Conservation (phyloP, 2,888 invertebrate species). For the Heliconius cydno region DNA sequence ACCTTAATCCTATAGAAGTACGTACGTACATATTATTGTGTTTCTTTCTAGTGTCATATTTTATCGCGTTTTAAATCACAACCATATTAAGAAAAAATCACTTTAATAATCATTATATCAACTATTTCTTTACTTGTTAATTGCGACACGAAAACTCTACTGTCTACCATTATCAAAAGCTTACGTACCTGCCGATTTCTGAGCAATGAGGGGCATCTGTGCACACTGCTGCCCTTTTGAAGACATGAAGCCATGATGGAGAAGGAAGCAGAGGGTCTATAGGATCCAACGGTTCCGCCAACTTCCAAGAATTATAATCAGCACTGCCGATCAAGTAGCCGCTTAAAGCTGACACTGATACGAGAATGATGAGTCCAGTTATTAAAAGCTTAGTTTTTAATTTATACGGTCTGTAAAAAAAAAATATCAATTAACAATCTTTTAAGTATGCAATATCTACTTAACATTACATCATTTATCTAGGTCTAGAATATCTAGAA, state of each 20-base stretch:
- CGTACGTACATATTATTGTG: not conserved
- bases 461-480: not conserved
- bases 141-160: not conserved
- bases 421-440: not conserved
- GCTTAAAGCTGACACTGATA: slow-evolving; percentile 66
- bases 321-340: slow-evolving; percentile 66
- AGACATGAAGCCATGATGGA: slow-evolving; percentile 85
- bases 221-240: slow-evolving; percentile 88
- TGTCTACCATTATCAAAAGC: not conserved
- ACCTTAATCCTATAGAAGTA: too few relatives aligned
- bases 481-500: not conserved
- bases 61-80: not conserved
- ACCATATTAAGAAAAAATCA: not conserved
- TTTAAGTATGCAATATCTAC: slow-evolving; percentile 42
- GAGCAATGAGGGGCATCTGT: slow-evolving; percentile 91
- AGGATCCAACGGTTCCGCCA: slow-evolving; percentile 86
- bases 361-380: slow-evolving; percentile 57
- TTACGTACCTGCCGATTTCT: slow-evolving; percentile 88
- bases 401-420: slow-evolving; percentile 67
- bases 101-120: not conserved
- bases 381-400: slow-evolving; percentile 65
- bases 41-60: not conserved
- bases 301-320: slow-evolving; percentile 57
- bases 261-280: slow-evolving; percentile 85
- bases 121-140: not conserved